Evolutionary conservation across 2,797 vertebrate species (phyloP).

Genomic region (Amblyraja radiata): DNA sequence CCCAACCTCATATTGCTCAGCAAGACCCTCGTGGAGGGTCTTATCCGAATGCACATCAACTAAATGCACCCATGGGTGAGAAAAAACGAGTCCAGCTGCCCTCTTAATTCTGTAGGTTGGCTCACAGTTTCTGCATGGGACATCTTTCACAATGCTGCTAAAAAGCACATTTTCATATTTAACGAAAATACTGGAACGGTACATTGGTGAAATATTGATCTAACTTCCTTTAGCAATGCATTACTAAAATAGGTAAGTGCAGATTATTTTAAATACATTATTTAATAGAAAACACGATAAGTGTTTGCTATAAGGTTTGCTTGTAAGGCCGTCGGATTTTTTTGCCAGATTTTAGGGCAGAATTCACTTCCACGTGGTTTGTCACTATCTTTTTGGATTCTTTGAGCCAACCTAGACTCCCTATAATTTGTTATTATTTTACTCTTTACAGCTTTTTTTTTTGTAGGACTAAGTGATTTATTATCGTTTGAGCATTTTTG

Average conservation of each 20-base stretch:
- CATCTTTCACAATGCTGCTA: background rate
- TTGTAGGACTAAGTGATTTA: background rate
- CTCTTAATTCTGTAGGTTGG: conserved; percentile 16
- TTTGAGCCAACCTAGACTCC: conserved; percentile 19
- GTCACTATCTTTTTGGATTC: background rate
- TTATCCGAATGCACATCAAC: conserved; percentile 17
- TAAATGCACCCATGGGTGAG: conserved; percentile 31
- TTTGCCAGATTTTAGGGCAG: background rate
- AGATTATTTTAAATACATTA: background rate
- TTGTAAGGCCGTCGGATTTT: background rate
- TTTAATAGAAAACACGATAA: background rate
- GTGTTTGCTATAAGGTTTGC: too few relatives aligned
- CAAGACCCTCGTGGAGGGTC: conserved; percentile 26
- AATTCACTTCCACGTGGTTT: background rate
- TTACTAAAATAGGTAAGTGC: background rate
- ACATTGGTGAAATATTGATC: background rate
- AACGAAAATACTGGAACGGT: background rate
- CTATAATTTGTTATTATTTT: background rate
- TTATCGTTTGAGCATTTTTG: background rate
- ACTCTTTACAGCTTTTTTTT: background rate
- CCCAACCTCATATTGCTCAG: background rate
- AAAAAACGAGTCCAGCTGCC: conserved; percentile 8
- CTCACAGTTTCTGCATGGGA: background rate
- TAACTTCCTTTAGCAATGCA: background rate
- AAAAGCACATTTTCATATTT: background rate